Base-by-base conservation (phyloP, 2,888 invertebrate genomes). In the Calameuta filiformis region DNA sequence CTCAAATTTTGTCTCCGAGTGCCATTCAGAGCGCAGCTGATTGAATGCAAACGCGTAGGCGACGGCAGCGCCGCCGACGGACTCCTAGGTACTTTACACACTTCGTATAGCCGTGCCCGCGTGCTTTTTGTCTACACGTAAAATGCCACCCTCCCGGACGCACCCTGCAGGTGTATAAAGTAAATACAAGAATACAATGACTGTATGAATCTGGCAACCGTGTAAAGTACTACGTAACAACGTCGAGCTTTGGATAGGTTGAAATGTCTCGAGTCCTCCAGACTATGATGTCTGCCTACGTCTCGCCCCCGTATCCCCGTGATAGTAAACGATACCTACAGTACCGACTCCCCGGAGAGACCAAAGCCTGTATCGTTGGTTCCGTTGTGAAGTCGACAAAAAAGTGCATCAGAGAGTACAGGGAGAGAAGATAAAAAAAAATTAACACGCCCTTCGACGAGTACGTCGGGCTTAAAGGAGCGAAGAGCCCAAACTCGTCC, bases 1-100 rank as follows among this genome's bases (percentile, higher is more conserved):
- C 87, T 87, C 84, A 85, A 87, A 87, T 87, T 86, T 86, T 74
- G 86, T 84, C 84, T 82, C 82, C 76, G 78, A 81, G 82, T 79
- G 79, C 81, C 79, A 79, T 83, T 71, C 71, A 30, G 81, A 82
- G 71, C 71, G 71, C 33, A 34, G 33, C 71, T 31, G 71, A 71
- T 71, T 71, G 71, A 71, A 71, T 33, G 33, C 71, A 71, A 56
- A 71, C 71, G 71, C 71, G 71, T 11, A 9, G 9, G 56, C 56
- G 56, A 56, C 56, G 56, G 9, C 56, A 23, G 15, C 56, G 56
- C 23, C 56, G 23, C 15, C 56, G 56, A 56, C 56, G 56, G 56
- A 56, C 56, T 56, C 23, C 23, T 23, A 23, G 56, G 56, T 56
- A 56, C 56, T 56, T 56, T 56, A 56, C 23, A 56, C 56, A 0